A percentile compares a stretch with the other conserved stretches of the same genome.
Conservation (phyloP, 2,888 invertebrate species). For the Sthenelais limicola region DNA sequence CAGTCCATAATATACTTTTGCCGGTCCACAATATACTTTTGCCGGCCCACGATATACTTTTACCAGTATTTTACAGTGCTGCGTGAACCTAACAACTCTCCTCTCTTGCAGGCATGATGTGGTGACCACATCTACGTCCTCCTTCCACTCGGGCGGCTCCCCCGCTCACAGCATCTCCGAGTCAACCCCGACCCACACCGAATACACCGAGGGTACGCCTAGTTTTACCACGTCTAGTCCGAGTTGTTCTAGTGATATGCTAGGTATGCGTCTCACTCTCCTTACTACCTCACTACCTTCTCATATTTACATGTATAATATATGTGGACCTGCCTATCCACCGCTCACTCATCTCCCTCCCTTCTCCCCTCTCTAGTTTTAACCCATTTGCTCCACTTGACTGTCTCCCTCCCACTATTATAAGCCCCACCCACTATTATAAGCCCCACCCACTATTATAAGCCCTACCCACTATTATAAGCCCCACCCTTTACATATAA, state of each 20-base stretch:
- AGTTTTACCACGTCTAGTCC: constrained; percentile 98
- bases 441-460: no score
- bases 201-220: constrained; percentile 85
- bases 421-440: no score
- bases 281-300: constrained; percentile 34
- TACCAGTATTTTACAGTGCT: background rate
- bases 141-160: constrained; percentile 73
- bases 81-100: background rate
- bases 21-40: no score
- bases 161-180: constrained; percentile 71
- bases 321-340: background rate
- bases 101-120: constrained; percentile 37
- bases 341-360: background rate
- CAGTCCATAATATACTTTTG: no score
- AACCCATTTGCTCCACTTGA: background rate
- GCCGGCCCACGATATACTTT: no score
- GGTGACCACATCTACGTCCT: constrained; percentile 26
- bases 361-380: background rate
- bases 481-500: no score
- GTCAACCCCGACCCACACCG: constrained; percentile 96
- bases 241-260: constrained; percentile 70
- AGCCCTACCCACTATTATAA: no score
- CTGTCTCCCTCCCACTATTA: no score
- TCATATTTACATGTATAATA: constrained; percentile 13
- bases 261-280: constrained; percentile 56